Evolutionary conservation across 2,797 vertebrate genomes (phyloP).

Genomic region (Tapirus indicus): DNA sequence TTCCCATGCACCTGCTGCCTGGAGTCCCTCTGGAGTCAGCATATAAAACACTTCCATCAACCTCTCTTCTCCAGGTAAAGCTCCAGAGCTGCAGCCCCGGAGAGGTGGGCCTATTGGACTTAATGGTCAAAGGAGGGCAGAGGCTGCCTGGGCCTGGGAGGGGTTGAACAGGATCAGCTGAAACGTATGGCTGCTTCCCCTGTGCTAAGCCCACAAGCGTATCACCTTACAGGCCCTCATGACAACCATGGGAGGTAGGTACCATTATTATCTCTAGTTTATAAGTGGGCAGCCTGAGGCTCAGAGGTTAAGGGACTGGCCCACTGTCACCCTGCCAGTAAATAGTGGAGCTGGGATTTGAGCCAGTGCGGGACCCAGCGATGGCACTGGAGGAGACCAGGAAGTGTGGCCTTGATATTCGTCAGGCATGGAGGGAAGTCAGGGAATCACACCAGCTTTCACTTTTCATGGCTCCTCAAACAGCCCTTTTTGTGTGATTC

Average conservation of each 20-base stretch:
- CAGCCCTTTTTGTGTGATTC: neutral
- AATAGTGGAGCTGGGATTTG: neutral
- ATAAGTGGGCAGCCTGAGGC: neutral
- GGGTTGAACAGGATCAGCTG: neutral
- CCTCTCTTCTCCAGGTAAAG: neutral
- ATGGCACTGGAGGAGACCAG: neutral
- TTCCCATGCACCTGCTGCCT: neutral
- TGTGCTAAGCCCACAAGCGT: rapidly evolving
- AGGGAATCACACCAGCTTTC: neutral
- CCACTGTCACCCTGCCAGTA: neutral
- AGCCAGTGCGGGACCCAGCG: neutral
- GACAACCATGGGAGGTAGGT: neutral
- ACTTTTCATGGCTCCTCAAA: neutral
- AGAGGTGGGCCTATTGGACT: neutral
- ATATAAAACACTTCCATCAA: neutral
- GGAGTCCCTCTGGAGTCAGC: neutral
- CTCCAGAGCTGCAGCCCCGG: neutral
- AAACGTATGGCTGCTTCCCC: neutral
- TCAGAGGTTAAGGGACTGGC: neutral
- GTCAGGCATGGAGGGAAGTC: neutral
- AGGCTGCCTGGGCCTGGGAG: neutral
- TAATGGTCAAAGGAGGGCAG: neutral
- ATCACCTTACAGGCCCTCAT: neutral
- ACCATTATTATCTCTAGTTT: neutral
- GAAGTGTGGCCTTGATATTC: neutral